Evolutionary conservation across 2,797 vertebrate species (phyloP).

Genomic region (Coccyzus lansbergi): DNA sequence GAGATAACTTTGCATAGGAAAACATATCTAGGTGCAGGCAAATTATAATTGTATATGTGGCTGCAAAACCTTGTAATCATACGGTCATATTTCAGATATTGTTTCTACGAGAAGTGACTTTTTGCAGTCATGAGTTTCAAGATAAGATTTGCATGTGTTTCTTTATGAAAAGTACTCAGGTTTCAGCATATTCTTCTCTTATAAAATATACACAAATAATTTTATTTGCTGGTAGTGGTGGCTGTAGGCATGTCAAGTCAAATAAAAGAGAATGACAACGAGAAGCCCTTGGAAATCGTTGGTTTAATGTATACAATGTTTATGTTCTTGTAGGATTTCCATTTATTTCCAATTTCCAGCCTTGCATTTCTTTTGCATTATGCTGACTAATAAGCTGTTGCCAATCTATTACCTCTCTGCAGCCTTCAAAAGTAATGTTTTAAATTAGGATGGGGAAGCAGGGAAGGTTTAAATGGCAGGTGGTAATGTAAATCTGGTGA

Average conservation of each 20-base stretch:
- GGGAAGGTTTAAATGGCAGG: conserved; percentile 22
- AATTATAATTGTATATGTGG: background rate
- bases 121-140: background rate
- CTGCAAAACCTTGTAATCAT: background rate
- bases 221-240: background rate
- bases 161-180: background rate
- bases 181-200: background rate
- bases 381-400: background rate
- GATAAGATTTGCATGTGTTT: background rate
- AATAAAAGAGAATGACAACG: background rate
- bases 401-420: background rate
- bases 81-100: background rate
- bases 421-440: conserved; percentile 8
- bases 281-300: background rate
- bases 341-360: background rate
- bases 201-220: background rate
- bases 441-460: conserved; percentile 7
- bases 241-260: background rate
- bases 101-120: background rate
- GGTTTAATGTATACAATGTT: background rate
- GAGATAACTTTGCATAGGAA: background rate
- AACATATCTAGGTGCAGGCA: background rate
- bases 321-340: background rate
- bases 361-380: background rate
- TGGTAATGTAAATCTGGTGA: background rate